Conservation (phyloP, 2,888 invertebrate species). For the Epinotia demarniana region DNA sequence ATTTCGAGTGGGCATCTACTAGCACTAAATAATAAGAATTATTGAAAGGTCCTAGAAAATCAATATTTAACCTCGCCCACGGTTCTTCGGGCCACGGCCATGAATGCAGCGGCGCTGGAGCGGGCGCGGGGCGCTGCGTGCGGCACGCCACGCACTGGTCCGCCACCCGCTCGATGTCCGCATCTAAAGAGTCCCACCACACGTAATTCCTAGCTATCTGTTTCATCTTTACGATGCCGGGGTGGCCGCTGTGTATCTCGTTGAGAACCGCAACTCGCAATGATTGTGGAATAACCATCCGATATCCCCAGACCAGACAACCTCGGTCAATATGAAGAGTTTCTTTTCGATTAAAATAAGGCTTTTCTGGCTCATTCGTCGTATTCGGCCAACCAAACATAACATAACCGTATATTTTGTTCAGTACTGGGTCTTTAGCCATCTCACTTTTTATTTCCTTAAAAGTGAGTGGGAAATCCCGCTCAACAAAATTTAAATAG, state of each 20-base stretch:
- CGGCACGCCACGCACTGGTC: constrained; percentile 41
- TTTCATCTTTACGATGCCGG: constrained; percentile 49
- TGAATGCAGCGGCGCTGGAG: background rate
- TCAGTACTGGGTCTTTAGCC: constrained; percentile 37
- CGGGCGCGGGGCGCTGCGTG: constrained; percentile 26
- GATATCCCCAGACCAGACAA: constrained; percentile 48
- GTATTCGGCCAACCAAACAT: constrained; percentile 44
- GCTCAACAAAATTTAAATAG: constrained; percentile 42
- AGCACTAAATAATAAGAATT: background rate
- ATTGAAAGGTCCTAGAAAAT: background rate
- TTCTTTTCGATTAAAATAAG: constrained; percentile 34
- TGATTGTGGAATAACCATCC: constrained; percentile 44
- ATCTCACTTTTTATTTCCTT: constrained; percentile 39
- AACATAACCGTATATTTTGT: constrained; percentile 41
- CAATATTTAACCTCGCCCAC: background rate
- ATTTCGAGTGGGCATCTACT: background rate
- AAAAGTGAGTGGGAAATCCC: constrained; percentile 40
- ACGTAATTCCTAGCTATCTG: constrained; percentile 49
- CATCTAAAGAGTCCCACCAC: constrained; percentile 46
- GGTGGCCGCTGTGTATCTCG: constrained; percentile 48
- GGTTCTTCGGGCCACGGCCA: background rate
- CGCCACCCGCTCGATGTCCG: constrained; percentile 31
- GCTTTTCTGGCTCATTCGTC: constrained; percentile 12
- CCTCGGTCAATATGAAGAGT: no score
- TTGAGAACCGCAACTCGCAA: constrained; percentile 42